These are phyloP conservation scores for Solenopsis fugax DNA, from an alignment of 1,140 invertebrate species.

Conservation along the genomic window DNA sequence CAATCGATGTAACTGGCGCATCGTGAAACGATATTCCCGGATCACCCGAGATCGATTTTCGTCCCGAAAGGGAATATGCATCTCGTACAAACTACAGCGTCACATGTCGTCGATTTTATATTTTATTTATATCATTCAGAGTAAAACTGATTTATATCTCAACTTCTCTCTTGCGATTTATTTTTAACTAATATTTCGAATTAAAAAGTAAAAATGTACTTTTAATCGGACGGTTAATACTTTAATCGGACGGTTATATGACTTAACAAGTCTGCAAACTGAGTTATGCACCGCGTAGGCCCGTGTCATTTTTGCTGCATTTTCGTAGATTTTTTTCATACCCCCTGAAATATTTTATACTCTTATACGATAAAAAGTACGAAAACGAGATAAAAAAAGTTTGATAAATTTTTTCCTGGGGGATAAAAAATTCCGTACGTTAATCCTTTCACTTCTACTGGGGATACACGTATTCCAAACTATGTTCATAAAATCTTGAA, in stretches of 20 bases:
- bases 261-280: slow-evolving; percentile 18
- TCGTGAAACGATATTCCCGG: neutral
- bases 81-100: too few species aligned
- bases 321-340: slow-evolving; percentile 36
- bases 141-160: neutral
- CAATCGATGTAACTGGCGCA: slow-evolving; percentile 21
- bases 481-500: neutral
- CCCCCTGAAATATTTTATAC: slow-evolving; percentile 24
- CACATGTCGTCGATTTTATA: neutral
- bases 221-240: neutral
- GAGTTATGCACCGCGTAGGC: slow-evolving; percentile 5
- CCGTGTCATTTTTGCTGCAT: slow-evolving; percentile 12
- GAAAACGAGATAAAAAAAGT: slow-evolving; percentile 9
- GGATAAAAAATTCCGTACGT: slow-evolving; percentile 17
- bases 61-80: neutral
- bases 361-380: neutral
- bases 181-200: neutral
- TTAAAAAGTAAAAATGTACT: neutral
- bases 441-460: slow-evolving; percentile 14
- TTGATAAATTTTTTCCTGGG: slow-evolving; percentile 29
- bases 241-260: neutral
- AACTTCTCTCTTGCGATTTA: neutral
- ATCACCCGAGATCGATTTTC: slow-evolving; percentile 1
- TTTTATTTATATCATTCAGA: neutral
- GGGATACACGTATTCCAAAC: neutral